phyloP scores from a whole-genome alignment of 2,888 invertebrate genomes.

The Thyatira batis region DNA sequence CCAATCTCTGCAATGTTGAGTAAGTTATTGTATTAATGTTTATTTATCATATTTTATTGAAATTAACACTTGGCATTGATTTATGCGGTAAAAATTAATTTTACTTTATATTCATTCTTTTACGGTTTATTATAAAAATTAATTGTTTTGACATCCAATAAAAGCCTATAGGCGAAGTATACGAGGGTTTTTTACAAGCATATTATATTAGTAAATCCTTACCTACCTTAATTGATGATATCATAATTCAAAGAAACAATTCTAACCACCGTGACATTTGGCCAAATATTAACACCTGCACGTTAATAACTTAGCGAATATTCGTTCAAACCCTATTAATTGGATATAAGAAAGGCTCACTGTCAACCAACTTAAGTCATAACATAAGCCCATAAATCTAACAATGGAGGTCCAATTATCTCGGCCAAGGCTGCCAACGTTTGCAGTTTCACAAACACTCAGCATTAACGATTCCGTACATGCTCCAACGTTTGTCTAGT shows the following conservation, averaged over 20 bases:
- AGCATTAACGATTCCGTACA: conserved; percentile 62
- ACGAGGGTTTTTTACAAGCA: no score
- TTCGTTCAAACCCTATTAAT: background rate
- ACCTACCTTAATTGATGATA: background rate
- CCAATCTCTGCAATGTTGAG: background rate
- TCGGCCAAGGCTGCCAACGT: conserved; percentile 62
- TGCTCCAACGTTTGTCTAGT: conserved; percentile 39
- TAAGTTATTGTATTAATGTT: background rate
- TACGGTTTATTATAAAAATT: background rate
- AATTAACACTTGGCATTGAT: no score
- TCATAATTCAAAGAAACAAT: background rate
- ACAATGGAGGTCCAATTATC: conserved; percentile 41
- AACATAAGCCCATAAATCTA: conserved; percentile 21
- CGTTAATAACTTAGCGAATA: background rate
- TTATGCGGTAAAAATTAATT: no score
- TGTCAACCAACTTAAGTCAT: background rate
- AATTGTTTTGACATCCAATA: background rate
- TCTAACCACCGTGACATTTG: background rate
- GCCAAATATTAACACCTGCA: background rate
- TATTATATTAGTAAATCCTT: no score
- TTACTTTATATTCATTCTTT: background rate
- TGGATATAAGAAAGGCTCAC: background rate
- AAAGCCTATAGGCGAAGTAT: no score
- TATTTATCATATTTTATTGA: no score
- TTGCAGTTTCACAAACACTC: conserved; percentile 63